Evolutionary conservation across 35 echinoderm and acorn worm species (phyloP).

Genomic region (Strongylocentrotus purpuratus): DNA sequence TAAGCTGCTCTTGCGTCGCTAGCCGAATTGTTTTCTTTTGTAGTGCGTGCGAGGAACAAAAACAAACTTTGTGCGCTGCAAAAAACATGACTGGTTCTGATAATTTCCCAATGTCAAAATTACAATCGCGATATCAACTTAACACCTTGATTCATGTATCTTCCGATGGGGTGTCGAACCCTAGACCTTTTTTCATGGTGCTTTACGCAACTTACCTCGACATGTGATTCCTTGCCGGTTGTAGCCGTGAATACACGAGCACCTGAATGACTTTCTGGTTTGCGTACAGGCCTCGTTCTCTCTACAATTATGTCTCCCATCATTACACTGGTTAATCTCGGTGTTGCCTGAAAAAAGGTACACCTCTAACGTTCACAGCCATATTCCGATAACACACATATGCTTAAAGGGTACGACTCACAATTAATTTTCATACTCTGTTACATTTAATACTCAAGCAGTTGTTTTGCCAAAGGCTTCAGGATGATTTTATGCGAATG

Average conservation of each 20-base stretch:
- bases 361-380: background rate
- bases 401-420: background rate
- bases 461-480: background rate
- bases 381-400: background rate
- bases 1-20: too few relatives aligned
- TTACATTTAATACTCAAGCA: background rate
- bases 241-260: conserved; percentile 86
- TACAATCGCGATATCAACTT: too few relatives aligned
- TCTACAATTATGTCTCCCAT: conserved; percentile 78
- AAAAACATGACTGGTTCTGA: too few relatives aligned
- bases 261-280: conserved; percentile 75
- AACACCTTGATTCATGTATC: too few relatives aligned
- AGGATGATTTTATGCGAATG: background rate
- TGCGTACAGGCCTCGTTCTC: conserved; percentile 88
- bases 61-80: too few relatives aligned
- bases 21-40: too few relatives aligned
- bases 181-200: background rate
- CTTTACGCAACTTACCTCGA: conserved; percentile 60
- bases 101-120: too few relatives aligned
- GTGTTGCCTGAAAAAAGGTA: conserved; percentile 14
- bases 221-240: conserved; percentile 79
- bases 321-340: conserved; percentile 90
- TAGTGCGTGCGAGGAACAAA: too few relatives aligned
- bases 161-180: background rate
- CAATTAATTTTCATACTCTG: background rate